Evolutionary conservation across 2,888 invertebrate genomes (phyloP).

Genomic region (Calameuta idolon): DNA sequence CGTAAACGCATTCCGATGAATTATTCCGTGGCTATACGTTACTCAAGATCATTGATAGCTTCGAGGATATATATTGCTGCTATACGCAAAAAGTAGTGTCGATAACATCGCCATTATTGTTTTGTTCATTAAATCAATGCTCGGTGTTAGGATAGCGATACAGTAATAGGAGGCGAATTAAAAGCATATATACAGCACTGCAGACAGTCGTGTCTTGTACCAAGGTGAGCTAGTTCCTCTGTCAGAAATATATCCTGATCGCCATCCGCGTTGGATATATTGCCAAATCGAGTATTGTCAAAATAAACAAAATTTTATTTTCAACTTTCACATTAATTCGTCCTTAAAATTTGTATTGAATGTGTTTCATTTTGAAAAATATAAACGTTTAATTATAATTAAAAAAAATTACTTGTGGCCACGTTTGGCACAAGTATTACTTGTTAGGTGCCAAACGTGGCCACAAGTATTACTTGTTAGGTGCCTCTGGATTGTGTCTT

Average conservation of each 20-base stretch:
- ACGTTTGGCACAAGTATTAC: background rate
- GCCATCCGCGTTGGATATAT: background rate
- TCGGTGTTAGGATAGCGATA: background rate
- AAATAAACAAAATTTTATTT: background rate
- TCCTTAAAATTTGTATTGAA: background rate
- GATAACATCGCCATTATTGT: conserved; percentile 11
- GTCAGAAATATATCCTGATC: background rate
- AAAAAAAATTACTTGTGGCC: background rate
- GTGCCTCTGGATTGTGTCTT: background rate
- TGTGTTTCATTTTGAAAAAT: background rate
- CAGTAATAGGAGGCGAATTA: background rate
- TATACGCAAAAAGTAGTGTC: background rate
- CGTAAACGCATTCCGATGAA: background rate
- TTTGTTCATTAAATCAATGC: conserved; percentile 12
- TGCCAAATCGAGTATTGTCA: background rate
- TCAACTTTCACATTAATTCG: background rate
- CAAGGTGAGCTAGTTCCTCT: background rate
- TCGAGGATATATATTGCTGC: background rate
- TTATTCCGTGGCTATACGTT: background rate
- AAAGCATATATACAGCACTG: background rate
- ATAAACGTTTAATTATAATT: background rate
- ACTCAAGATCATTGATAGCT: conserved; percentile 2
- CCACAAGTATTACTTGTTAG: background rate
- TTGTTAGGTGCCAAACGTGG: background rate
- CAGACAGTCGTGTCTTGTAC: background rate